phyloP scores from a whole-genome alignment of 2,888 invertebrate species.

The Baccha elongata region DNA sequence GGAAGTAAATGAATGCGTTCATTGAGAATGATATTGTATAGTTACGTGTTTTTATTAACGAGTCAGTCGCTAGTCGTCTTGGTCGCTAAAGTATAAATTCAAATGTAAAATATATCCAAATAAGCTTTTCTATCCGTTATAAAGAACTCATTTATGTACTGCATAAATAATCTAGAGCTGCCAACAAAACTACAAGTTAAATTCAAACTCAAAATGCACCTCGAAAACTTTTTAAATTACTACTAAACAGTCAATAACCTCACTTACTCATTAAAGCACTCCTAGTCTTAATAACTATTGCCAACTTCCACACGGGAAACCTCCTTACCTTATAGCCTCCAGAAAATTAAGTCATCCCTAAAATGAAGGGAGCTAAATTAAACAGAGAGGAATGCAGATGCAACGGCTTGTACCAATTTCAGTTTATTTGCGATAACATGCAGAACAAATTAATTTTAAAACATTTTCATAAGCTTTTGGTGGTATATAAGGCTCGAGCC shows the following conservation, averaged over 20 bases:
- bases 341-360: slow-evolving; percentile 16
- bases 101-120: too few species aligned
- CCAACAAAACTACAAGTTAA: too few species aligned
- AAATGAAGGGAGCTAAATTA: not conserved
- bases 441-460: slow-evolving; percentile 43
- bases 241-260: slow-evolving; percentile 23
- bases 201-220: not conserved
- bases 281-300: not conserved
- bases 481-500: not conserved
- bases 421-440: slow-evolving; percentile 34
- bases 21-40: too few species aligned
- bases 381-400: not conserved
- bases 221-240: slow-evolving; percentile 9
- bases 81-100: too few species aligned
- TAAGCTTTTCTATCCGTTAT: too few species aligned
- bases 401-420: not conserved
- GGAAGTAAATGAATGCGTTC: too few species aligned
- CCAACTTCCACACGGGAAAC: not conserved
- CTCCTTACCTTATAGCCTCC: not conserved
- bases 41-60: too few species aligned
- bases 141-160: too few species aligned
- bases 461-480: slow-evolving; percentile 33
- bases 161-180: too few species aligned
- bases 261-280: slow-evolving; percentile 2
- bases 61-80: too few species aligned